phyloP scores from a whole-genome alignment of 2,113 vertebrate genomes.

The Oryctolagus cuniculus region mOryCun1.1 NC_091438.1:41848501-41849000 shows the following conservation, averaged over 20 bases:
- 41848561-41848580: conserved; percentile 93
- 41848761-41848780: not conserved
- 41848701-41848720: rapidly evolving
- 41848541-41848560: conserved; percentile 89
- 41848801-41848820: not conserved
- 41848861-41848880: no score
- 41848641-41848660: conserved; percentile 17
- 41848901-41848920: no score
- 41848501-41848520: conserved; percentile 87
- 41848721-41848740: rapidly evolving
- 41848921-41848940: no score
- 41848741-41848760: not conserved
- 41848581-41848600: conserved; percentile 93
- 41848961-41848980: no score
- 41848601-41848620: conserved; percentile 94
- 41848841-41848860: not conserved
- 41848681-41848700: not conserved
- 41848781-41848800: not conserved
- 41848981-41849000: no score
- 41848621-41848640: conserved; percentile 81
- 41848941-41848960: no score
- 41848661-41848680: not conserved
- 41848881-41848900: no score
- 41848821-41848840: no score
- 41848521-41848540: conserved; percentile 91